These are phyloP conservation scores for Mus minutoides DNA, from an alignment of 2,797 vertebrate species.

Conservation along the genomic window DNA sequence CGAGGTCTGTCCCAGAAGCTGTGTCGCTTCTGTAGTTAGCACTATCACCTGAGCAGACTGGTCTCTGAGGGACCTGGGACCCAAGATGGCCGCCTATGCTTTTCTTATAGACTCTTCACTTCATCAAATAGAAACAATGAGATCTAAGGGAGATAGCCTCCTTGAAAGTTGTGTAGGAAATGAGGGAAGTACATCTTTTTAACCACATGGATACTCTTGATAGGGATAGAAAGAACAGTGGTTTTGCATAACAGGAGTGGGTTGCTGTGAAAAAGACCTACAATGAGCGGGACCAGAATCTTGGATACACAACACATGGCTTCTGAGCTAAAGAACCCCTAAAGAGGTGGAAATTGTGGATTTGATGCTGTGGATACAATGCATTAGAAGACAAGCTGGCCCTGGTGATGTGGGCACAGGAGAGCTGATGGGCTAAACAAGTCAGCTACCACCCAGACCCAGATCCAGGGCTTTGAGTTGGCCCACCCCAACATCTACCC, in stretches of 20 bases:
- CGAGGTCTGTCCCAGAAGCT: too few species aligned
- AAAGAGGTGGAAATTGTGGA: not conserved
- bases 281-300: slow-evolving; percentile 30
- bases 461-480: not conserved
- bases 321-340: slow-evolving; percentile 46
- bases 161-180: slow-evolving; percentile 13
- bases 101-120: not conserved
- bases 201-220: slow-evolving; percentile 52
- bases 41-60: too few species aligned
- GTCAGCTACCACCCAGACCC: not conserved
- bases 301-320: slow-evolving; percentile 47
- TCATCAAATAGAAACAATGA: not conserved
- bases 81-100: too few species aligned
- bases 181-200: slow-evolving; percentile 32
- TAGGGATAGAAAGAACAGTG: slow-evolving; percentile 42
- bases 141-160: not conserved
- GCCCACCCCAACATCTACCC: not conserved
- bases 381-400: not conserved
- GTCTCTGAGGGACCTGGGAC: too few species aligned
- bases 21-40: too few species aligned
- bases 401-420: not conserved
- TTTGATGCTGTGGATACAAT: slow-evolving; percentile 10
- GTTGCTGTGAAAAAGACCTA: slow-evolving; percentile 34
- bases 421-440: not conserved
- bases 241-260: slow-evolving; percentile 31